Evolutionary conservation across 2,888 invertebrate species (phyloP).

Genomic region (Stenodera caucasica): DNA sequence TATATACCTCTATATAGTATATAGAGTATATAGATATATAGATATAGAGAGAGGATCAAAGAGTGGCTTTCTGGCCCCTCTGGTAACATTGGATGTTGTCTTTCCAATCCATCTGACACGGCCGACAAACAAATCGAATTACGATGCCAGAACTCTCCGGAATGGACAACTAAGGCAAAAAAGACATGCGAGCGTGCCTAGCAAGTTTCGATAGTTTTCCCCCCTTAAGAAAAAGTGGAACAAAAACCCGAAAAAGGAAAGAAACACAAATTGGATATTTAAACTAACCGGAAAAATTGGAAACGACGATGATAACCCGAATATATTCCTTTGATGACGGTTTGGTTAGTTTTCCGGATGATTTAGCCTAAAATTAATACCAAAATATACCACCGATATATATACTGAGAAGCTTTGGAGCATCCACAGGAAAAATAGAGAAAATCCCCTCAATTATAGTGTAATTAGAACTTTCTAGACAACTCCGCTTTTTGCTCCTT

Average conservation of each 20-base stretch:
- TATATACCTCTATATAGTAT: no score
- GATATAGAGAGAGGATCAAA: slow-evolving; percentile 39
- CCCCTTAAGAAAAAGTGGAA: neutral
- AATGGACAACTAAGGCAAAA: slow-evolving; percentile 39
- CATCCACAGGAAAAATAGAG: no score
- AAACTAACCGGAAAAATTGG: slow-evolving; percentile 3
- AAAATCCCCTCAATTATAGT: no score
- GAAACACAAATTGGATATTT: neutral
- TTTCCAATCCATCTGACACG: slow-evolving; percentile 51
- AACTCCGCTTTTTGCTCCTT: no score
- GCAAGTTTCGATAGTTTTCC: slow-evolving; percentile 5
- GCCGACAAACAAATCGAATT: slow-evolving; percentile 51
- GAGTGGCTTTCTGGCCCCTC: slow-evolving; percentile 33
- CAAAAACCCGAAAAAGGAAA: neutral
- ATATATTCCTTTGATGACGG: no score
- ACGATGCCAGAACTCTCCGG: slow-evolving; percentile 40
- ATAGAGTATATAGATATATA: neutral
- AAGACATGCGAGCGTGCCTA: slow-evolving; percentile 33
- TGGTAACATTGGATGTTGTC: slow-evolving; percentile 47
- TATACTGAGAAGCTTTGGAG: no score
- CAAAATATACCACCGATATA: no score
- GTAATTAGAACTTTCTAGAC: no score
- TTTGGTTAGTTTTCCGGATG: no score
- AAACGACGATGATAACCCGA: neutral
- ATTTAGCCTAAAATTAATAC: no score